Evolutionary conservation across 2,888 invertebrate species (phyloP), one percentile per base, ranked within the genome.

Genomic region (Dicycla oo): DNA sequence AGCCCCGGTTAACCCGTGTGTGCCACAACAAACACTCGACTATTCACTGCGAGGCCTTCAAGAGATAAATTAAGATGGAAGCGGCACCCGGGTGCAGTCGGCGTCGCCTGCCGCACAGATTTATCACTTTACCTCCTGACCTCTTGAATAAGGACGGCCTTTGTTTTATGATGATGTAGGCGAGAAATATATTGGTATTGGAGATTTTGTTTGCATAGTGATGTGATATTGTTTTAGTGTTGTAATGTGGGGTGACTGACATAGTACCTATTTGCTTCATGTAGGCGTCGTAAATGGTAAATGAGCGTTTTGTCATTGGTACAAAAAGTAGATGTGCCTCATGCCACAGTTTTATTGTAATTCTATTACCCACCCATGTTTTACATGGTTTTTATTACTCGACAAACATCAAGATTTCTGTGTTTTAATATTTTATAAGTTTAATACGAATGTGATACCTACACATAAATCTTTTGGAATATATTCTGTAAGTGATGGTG

Each of bases 11-110:
- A 82, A 69, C 76, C 75, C 64, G 66, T 62, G 73, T 75, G 72
- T 70, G 66, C 38, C 23, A 60, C 72, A 64, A 84, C 83, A 87
- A 84, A 87, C 87, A 87, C 88, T 85, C 77, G 54, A 74, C 80
- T 75, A 86, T 85, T 86, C 85, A 85, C 54, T 45, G 67, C 54
- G 69, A 57, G 74, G 79, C 70, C 69, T 80, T 49, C 72, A 61
- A 73, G 79, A 85, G 76, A 86, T 87, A 84, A 79, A 81, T 87
- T 84, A 88, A 89, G 85, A 85, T 86, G 78, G 71, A 88, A 87
- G 72, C 74, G 86, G 73, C 87, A 72, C 83, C 68, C 78, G 88
- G 87, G 88, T 81, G 83, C 80, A 83, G 71, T 75, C 75, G 69
- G 56, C 76, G 75, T 73, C 70, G 75, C 69, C 75, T 67, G 60